These are phyloP conservation scores for Andrena minutula DNA, from an alignment of 2,888 invertebrate species.

Conservation along the genomic window DNA sequence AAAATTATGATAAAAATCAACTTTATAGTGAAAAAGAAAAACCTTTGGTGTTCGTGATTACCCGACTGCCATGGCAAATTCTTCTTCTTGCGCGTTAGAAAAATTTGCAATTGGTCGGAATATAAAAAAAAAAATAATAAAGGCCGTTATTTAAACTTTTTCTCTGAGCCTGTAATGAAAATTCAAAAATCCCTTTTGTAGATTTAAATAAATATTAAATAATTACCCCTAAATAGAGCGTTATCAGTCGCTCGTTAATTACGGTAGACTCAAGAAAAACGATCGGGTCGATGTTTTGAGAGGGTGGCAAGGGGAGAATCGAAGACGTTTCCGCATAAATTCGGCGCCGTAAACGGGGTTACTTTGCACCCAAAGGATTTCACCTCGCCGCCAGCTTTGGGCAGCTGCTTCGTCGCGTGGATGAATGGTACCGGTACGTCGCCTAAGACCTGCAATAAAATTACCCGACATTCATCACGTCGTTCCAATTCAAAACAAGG, in stretches of 20 bases:
- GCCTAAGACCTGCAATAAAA: constrained; percentile 24
- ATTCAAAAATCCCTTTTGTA: no score
- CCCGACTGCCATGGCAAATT: no score
- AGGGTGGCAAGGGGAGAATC: neutral
- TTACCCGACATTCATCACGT: constrained; percentile 33
- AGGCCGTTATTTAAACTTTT: no score
- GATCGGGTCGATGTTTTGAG: neutral
- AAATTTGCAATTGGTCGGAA: no score
- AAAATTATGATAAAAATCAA: no score
- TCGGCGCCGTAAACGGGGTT: neutral
- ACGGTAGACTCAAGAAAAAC: neutral
- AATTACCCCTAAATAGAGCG: no score
- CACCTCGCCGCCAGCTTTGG: neutral
- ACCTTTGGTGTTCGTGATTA: no score
- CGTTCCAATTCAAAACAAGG: constrained; percentile 26
- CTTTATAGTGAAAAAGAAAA: no score
- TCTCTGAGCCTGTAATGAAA: no score
- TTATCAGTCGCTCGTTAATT: neutral
- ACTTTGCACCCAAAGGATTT: neutral
- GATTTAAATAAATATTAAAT: no score
- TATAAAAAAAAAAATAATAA: no score
- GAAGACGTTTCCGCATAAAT: neutral
- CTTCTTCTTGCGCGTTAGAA: no score
- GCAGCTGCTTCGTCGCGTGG: constrained; percentile 1
- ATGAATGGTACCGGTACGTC: constrained; percentile 9